Percentiles rank a stretch among this genome's conserved stretches.
phyloP scores from a whole-genome alignment of 2,113 vertebrate genomes.

The Thinocorus orbignyianus region DNA sequence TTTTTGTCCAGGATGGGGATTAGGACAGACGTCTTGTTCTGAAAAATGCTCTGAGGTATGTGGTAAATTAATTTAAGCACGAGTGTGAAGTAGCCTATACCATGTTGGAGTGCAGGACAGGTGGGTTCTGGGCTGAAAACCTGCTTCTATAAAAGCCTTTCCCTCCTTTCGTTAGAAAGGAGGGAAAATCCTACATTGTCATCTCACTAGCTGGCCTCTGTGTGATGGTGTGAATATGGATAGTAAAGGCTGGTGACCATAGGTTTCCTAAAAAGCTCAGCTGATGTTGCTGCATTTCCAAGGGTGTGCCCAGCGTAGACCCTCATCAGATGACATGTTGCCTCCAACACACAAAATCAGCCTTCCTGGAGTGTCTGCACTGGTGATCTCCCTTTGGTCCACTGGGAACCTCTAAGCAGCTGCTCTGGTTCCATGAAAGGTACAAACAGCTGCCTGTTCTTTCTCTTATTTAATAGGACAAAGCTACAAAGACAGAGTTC shows the following conservation, averaged over 20 bases:
- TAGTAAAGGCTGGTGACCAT: not conserved
- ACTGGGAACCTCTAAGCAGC: not conserved
- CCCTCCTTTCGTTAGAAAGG: too few species aligned
- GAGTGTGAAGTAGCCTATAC: not conserved
- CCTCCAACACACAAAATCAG: not conserved
- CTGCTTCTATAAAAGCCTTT: not conserved
- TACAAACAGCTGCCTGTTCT: not conserved
- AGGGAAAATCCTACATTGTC: not conserved
- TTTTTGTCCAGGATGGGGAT: not conserved
- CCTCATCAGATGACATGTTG: not conserved
- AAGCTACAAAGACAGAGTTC: not conserved
- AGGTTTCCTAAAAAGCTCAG: not conserved
- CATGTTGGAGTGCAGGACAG: not conserved
- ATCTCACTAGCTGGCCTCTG: not conserved
- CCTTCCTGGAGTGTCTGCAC: not conserved
- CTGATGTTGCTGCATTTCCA: not conserved
- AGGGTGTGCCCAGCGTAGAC: not conserved
- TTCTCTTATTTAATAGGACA: not conserved
- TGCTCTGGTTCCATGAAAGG: not conserved
- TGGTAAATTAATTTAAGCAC: not conserved
- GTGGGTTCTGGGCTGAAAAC: not conserved
- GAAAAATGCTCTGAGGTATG: not conserved
- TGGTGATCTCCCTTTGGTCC: not conserved
- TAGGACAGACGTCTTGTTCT: not conserved
- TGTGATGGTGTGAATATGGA: not conserved